Base-by-base conservation (phyloP, 2,113 vertebrate genomes). In the Bombycilla garrulus region DNA sequence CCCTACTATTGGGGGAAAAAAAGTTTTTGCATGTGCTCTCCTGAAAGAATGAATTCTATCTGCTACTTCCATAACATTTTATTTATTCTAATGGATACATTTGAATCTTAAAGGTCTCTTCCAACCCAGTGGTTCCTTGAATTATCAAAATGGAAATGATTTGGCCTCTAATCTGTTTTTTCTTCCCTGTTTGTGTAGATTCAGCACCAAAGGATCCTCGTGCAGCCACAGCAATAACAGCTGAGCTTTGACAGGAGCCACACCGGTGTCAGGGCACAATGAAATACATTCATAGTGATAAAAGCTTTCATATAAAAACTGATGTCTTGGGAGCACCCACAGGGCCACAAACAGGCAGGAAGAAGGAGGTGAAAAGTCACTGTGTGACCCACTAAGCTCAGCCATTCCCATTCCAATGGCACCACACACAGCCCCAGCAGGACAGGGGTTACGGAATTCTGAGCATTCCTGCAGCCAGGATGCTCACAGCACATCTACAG, bases 321-420 rank as follows among this genome's bases (percentile, higher is more conserved):
- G 10, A 5, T 36, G 2, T 3, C 15, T 1, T 35, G 65, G 80
- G n/a, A 93, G 61, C 58, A 57, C 29, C 56, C 42, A 10, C 15
- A 4, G 9, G 28, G 48, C 6, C 40, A 71, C 38, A 23, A 61
- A 35, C 17, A 21, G 16, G 65, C 53, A 28, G 73, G 24, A 48
- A 60, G 54, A 57, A 93, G 2, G 42, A 82, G 58, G 96, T 86
- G 86, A 92, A 48, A 85, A 89, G 86, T 56, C 20, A 9, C 36
- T 42, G 58, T 12, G 50, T 94, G 95, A 92, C 86, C 93, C 91
- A 78, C 33, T 81, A 23, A 86, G 60, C 88, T 48, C 47, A 22
- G 58, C 42, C 64, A 17, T 45, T 51, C n/a, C 74, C 94, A 95
- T 91, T 86, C 94, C 94, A 93, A 3, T 36, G 69, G 81, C 86